phyloP scores from a whole-genome alignment of 2,113 vertebrate species.

The Hyperopisus bebe region DNA sequence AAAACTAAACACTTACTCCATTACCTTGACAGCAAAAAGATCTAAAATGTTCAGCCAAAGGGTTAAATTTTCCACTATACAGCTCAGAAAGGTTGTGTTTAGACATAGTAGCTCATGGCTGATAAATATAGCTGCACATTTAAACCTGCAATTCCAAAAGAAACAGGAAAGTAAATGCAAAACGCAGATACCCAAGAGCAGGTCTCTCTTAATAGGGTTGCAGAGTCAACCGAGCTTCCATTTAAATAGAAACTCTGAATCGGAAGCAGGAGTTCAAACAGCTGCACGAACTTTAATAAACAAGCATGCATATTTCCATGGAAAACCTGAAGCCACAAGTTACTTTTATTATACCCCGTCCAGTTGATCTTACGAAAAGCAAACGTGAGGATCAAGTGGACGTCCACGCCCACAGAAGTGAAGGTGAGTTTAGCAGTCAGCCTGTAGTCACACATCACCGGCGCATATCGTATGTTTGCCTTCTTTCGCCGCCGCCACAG shows the following conservation, averaged over 20 bases:
- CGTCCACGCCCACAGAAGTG: neutral
- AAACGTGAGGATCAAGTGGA: neutral
- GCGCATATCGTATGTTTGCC: neutral
- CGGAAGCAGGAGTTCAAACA: neutral
- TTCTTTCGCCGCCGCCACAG: neutral
- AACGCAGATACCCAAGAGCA: slow-evolving; percentile 2
- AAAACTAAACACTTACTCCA: neutral
- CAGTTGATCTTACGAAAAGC: neutral
- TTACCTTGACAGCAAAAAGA: neutral
- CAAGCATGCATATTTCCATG: neutral
- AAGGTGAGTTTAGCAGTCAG: neutral
- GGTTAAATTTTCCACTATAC: neutral
- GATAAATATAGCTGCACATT: neutral
- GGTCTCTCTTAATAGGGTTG: neutral
- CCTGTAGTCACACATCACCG: too few species aligned
- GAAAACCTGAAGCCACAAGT: neutral
- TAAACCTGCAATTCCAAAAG: neutral
- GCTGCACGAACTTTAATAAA: slow-evolving; percentile 2
- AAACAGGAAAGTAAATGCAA: slow-evolving; percentile 2
- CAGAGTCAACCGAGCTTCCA: neutral
- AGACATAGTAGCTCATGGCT: neutral
- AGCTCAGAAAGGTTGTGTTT: neutral
- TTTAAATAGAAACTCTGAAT: neutral
- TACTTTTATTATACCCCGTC: neutral
- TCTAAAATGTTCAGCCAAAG: neutral